Evolutionary conservation across 2,888 invertebrate species (phyloP).

Genomic region (Pseudococcus longispinus): DNA sequence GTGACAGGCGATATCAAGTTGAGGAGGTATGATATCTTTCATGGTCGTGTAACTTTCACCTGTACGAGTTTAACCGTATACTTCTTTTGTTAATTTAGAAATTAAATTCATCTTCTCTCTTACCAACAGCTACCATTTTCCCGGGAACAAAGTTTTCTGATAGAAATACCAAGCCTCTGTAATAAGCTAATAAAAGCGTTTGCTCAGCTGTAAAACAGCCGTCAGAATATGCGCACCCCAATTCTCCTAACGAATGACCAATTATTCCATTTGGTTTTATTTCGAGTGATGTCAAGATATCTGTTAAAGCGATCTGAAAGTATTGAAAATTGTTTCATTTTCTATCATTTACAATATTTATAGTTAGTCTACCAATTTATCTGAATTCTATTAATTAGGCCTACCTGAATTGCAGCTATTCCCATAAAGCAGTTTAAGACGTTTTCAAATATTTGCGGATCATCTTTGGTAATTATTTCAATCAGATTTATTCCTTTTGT

Average conservation of each 20-base stretch:
- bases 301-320: slow-evolving; percentile 69
- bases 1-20: slow-evolving; percentile 86
- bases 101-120: slow-evolving; percentile 68
- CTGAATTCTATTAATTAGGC: background rate
- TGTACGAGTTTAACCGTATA: too few species aligned
- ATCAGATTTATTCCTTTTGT: slow-evolving; percentile 71
- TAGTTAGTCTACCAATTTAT: too few species aligned
- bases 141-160: slow-evolving; percentile 63
- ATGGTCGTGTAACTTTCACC: too few species aligned
- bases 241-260: slow-evolving; percentile 73
- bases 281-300: slow-evolving; percentile 69
- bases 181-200: slow-evolving; percentile 69
- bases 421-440: slow-evolving; percentile 76
- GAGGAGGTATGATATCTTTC: slow-evolving; percentile 66
- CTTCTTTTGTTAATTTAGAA: background rate
- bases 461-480: slow-evolving; percentile 69
- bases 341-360: too few species aligned
- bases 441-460: slow-evolving; percentile 70
- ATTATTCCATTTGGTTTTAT: slow-evolving; percentile 77
- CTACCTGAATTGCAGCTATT: slow-evolving; percentile 73
- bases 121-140: slow-evolving; percentile 68
- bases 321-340: background rate
- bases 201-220: slow-evolving; percentile 70
- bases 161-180: slow-evolving; percentile 65
- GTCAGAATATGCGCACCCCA: slow-evolving; percentile 73